Base-by-base conservation (phyloP, 2,888 invertebrate genomes). In the Tortrix viridana region DNA sequence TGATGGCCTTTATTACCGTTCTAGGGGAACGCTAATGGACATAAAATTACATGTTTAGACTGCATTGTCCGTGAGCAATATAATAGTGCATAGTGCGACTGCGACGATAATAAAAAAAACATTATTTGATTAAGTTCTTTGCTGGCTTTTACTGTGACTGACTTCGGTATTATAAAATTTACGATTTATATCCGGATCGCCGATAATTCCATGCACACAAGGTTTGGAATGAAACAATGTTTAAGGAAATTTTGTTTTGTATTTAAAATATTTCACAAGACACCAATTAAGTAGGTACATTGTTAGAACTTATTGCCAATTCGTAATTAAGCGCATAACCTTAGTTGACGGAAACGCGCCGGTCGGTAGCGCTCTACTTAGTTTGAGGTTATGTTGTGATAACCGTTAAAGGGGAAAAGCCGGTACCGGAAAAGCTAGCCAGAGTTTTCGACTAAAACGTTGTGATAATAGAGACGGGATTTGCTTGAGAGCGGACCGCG, bases 331-430 rank as follows among this genome's bases (percentile, higher is more conserved):
- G 75, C 67, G 60, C 48, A 60, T 60, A 60, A 60, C 48, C 26
- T 65, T 57, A 44, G 65, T 61, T 43, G 72, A 80, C 75, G 77
- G 77, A 78, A 81, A 77, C 80, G 85, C 82, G 78, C 81, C 86
- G 84, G 82, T 83, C 78, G 77, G 66, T 55, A 80, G 81, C 82
- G 82, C 80, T 80, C 80, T 85, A 85, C 84, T 77, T 85, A 86
- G 75, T 81, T 88, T 88, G 88, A 91, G 92, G 92, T 91, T 92
- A 92, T 92, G 91, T 92, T 92, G 87, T 92, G 88, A 89, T 89
- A 85, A 84, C 84, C 83, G 83, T 87, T 88, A 81, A 63, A 80
- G 78, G 76, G 78, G 76, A 84, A 81, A 87, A 85, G 84, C 86
- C 88, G 88, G 85, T 75, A 73, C 73, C 69, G 69, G 73, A 73